Base-by-base conservation (phyloP, 2,113 vertebrate species). In the Dissostichus mawsoni region DNA sequence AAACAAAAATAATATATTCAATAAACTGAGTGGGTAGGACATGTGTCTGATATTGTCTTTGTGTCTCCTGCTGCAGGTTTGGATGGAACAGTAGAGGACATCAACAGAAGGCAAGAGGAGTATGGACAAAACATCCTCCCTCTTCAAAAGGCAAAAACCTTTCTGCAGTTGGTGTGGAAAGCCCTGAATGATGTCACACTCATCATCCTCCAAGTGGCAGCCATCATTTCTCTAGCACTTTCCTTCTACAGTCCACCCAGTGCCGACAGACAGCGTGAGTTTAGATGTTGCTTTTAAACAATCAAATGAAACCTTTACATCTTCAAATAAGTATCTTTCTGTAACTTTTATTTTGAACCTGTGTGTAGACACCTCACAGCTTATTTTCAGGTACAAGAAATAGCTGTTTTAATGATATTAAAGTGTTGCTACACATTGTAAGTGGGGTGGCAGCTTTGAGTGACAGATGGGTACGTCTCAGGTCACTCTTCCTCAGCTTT, bases 131-230 rank as follows among this genome's bases (percentile, higher is more conserved):
- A 99, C 90, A 90, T 96, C 93, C 98, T 99, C 95, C 97, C 98
- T 95, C 98, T 97, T 77, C 99, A 99, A 96, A 99, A 98, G 96
- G 95, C 98, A 96, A 99, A 99, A 97, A 99, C 98, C 86, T 99
- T 99, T 96, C 94, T 99, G 93, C 96, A 98, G 74, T 96, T 99
- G 96, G 98, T 99, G 91, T 99, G 97, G 97, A 98, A 99, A 95
- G 97, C 98, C 92, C 96, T 99, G 93, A 98, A 99, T 94, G 98
- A 99, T 8, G 96, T 98, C 92, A 99, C 98, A 41, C 95, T 99
- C 94, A 99, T 99, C 94, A 98, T 99, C 94, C 95, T 99, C 94
- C 97, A 99, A 96, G 96, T 99, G 93, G 97, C 98, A 94, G 97
- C 98, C 51, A 93, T 99, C 94, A 95, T 99, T 87, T 99, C 98